Percentiles rank a stretch among this genome's conserved stretches.
These are phyloP conservation scores for Cepaea nemoralis DNA, from an alignment of 1,140 invertebrate species.

Conservation along the genomic window DNA sequence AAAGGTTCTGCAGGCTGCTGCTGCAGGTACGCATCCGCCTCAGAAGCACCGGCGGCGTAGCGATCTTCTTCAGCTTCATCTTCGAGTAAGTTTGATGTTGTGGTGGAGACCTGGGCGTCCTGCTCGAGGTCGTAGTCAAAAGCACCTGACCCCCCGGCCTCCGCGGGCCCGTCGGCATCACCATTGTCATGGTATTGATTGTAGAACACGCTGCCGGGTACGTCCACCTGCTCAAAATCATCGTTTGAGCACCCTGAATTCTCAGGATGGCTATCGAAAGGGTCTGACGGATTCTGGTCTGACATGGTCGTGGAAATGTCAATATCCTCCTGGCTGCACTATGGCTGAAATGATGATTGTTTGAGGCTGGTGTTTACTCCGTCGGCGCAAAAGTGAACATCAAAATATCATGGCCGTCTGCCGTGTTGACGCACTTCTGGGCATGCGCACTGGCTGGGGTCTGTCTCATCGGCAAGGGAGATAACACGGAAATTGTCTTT, in stretches of 20 bases:
- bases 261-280: conserved; percentile 34
- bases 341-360: neutral
- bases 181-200: conserved; percentile 15
- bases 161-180: neutral
- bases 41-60: conserved; percentile 54
- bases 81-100: conserved; percentile 50
- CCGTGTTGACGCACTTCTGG: conserved; percentile 27
- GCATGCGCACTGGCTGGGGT: conserved; percentile 25
- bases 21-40: conserved; percentile 31
- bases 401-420: conserved; percentile 37
- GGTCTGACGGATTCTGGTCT: conserved; percentile 12
- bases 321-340: neutral
- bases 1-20: conserved; percentile 43
- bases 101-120: conserved; percentile 53
- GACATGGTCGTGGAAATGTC: conserved; percentile 24
- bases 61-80: conserved; percentile 56
- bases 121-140: conserved; percentile 45
- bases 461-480: no score
- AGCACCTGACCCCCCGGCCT: neutral
- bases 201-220: conserved; percentile 5
- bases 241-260: conserved; percentile 40
- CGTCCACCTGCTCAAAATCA: conserved; percentile 56
- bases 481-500: no score
- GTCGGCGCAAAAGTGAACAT: neutral
- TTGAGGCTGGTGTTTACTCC: conserved; percentile 2